These are phyloP conservation scores for Rhincodon typus DNA, from an alignment of 2,797 vertebrate genomes.

Conservation along the genomic window DNA sequence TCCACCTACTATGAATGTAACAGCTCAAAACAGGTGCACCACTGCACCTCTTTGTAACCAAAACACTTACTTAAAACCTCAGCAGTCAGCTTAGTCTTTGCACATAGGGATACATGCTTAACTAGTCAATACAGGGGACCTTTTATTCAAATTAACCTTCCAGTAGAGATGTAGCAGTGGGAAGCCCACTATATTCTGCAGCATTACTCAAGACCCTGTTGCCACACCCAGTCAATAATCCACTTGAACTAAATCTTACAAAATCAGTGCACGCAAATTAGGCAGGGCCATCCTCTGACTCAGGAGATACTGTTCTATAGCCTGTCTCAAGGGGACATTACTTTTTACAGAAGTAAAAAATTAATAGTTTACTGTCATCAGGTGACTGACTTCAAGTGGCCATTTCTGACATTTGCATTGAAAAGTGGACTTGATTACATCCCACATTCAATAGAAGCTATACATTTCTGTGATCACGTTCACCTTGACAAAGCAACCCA, in stretches of 20 bases:
- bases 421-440: no score
- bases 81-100: background rate
- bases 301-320: background rate
- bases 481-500: no score
- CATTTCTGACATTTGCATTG: no score
- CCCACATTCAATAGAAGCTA: no score
- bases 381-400: no score
- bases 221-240: background rate
- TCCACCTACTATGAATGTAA: background rate
- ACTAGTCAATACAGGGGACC: background rate
- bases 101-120: background rate
- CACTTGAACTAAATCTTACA: background rate
- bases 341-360: no score
- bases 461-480: no score
- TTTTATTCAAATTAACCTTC: background rate
- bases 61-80: background rate
- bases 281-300: background rate
- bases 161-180: no score
- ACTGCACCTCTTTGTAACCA: background rate
- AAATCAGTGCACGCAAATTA: background rate
- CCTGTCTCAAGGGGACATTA: no score
- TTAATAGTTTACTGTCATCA: no score
- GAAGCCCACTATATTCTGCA: background rate
- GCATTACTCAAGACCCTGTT: background rate
- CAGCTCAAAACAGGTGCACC: background rate